Conservation (phyloP, 2,888 invertebrate species). For the Oscheius sp. region DNA sequence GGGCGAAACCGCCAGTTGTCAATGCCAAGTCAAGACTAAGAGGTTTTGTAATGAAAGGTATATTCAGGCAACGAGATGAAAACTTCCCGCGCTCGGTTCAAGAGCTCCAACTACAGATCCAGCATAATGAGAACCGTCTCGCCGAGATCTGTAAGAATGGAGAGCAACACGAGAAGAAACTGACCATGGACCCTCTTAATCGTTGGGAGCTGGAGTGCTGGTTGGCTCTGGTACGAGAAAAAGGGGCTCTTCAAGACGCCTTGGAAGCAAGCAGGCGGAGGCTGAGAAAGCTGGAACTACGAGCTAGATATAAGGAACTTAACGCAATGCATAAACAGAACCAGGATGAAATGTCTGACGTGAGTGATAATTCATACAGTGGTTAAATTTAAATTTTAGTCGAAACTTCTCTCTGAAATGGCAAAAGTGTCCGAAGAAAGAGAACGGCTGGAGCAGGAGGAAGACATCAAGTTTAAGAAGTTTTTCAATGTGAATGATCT, state of each 20-base stretch:
- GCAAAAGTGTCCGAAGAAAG: constrained; percentile 7
- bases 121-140: constrained; percentile 53
- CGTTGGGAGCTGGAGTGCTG: constrained; percentile 35
- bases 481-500: constrained; percentile 1
- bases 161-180: constrained; percentile 35
- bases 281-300: constrained; percentile 33
- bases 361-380: constrained; percentile 8
- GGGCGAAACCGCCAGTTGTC: too few relatives aligned
- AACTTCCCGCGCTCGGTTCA: constrained; percentile 32
- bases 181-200: constrained; percentile 33
- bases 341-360: constrained; percentile 37
- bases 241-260: constrained; percentile 17
- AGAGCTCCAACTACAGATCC: constrained; percentile 42
- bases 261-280: constrained; percentile 5
- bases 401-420: constrained; percentile 25
- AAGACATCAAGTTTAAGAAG: constrained; percentile 27
- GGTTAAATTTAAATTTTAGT: constrained; percentile 6
- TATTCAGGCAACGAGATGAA: constrained; percentile 38
- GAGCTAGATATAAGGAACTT: constrained; percentile 32
- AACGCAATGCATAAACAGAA: constrained; percentile 11
- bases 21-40: too few relatives aligned
- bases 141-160: constrained; percentile 40
- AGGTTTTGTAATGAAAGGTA: background rate
- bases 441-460: constrained; percentile 26
- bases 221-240: constrained; percentile 36